Conservation (phyloP, 2,797 vertebrate genomes). For the Picus viridis region DNA sequence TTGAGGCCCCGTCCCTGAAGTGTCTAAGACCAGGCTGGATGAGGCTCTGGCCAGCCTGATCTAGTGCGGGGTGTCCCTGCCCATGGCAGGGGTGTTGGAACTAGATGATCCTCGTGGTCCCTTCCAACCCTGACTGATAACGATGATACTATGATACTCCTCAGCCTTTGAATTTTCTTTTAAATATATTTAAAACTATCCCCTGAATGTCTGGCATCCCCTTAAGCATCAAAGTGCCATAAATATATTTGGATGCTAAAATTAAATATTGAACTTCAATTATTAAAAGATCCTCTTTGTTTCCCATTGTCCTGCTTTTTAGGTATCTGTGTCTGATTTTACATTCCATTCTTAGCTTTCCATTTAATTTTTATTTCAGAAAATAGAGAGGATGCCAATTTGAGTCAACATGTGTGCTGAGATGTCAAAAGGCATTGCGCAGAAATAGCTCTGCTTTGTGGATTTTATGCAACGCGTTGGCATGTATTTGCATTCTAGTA, state of each 20-base stretch:
- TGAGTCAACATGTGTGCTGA: not conserved
- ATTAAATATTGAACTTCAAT: conserved; percentile 17
- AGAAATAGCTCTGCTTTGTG: conserved; percentile 38
- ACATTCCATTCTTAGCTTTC: not conserved
- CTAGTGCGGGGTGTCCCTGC: too few species aligned
- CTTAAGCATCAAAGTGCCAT: conserved; percentile 13
- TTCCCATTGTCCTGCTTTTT: not conserved
- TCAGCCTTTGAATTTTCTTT: not conserved
- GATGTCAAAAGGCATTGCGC: conserved; percentile 36
- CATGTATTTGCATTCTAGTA: conserved; percentile 22
- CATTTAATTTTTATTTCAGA: conserved; percentile 38
- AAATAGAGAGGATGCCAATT: conserved; percentile 2
- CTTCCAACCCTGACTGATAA: too few species aligned
- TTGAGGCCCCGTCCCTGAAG: too few species aligned
- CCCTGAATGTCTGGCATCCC: not conserved
- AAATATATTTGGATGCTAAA: not conserved
- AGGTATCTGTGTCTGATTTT: not conserved
- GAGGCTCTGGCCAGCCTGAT: too few species aligned
- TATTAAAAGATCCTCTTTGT: not conserved
- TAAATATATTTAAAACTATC: not conserved
- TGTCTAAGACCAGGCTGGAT: too few species aligned
- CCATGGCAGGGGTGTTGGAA: too few species aligned
- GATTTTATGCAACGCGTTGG: conserved; percentile 41
- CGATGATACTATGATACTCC: too few species aligned
- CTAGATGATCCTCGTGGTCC: too few species aligned